Evolutionary conservation across 2,113 vertebrate species (phyloP).

Genomic region (Apus apus): DNA sequence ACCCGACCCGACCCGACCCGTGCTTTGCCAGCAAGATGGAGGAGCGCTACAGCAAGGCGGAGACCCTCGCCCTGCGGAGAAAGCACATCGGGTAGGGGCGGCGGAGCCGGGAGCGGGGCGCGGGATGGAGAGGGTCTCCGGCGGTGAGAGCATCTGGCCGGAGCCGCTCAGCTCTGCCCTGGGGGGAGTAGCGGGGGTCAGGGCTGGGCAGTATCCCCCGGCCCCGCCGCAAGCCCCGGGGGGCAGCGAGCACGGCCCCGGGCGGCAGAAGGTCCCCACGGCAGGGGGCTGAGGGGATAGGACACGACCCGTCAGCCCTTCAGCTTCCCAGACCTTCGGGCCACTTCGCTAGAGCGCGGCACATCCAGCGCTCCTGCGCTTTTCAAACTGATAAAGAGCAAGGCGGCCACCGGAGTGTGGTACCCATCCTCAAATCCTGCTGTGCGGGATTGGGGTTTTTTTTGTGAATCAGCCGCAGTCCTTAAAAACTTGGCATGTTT

Average conservation of each 20-base stretch:
- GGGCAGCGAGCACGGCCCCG: neutral
- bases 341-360: fast-evolving
- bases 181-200: too few relatives aligned
- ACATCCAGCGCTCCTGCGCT: fast-evolving
- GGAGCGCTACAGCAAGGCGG: conserved; percentile 80
- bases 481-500: neutral
- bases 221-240: too few relatives aligned
- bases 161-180: neutral
- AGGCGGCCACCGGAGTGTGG: neutral
- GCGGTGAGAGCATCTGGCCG: neutral
- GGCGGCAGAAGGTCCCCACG: too few relatives aligned
- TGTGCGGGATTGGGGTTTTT: fast-evolving
- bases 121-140: neutral
- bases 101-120: neutral
- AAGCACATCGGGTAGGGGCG: conserved; percentile 87
- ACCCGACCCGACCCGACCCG: neutral
- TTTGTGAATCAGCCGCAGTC: neutral
- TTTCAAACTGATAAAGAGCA: neutral
- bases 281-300: neutral
- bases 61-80: conserved; percentile 86
- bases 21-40: conserved; percentile 36
- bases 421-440: neutral
- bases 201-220: neutral
- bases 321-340: too few relatives aligned
- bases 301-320: neutral